These are phyloP conservation scores for Plecturocebus donacophilus DNA, from an alignment of 2,113 vertebrate genomes.

Conservation along the genomic window DNA sequence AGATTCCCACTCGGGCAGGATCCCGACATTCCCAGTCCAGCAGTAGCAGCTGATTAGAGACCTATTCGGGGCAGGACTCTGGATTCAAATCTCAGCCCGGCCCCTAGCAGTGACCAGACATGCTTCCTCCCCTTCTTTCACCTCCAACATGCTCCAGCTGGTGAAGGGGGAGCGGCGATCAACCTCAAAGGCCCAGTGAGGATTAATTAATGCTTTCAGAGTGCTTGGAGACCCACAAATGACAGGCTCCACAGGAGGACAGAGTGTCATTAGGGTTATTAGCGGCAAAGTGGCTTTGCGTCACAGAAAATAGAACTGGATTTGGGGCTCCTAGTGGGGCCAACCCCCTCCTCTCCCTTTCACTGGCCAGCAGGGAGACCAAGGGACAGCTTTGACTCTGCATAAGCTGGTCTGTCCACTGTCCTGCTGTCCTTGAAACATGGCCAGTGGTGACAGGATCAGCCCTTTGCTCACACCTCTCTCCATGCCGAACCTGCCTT, in stretches of 20 bases:
- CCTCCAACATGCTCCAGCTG: not conserved
- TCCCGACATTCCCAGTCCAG: not conserved
- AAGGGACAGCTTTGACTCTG: not conserved
- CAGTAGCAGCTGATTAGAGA: accelerated
- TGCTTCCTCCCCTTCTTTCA: slow-evolving; percentile 19
- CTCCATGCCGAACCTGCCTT: not conserved
- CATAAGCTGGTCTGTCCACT: not conserved
- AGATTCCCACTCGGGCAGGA: not conserved
- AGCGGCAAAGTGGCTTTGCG: slow-evolving; percentile 34
- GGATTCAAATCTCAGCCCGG: not conserved
- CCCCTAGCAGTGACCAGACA: not conserved
- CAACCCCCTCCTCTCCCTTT: not conserved
- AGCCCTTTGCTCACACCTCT: accelerated
- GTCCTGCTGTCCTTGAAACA: not conserved
- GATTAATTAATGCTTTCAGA: slow-evolving; percentile 66
- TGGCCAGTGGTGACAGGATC: accelerated
- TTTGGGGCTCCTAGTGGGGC: not conserved
- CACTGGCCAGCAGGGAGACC: accelerated
- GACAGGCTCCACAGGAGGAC: slow-evolving; percentile 22
- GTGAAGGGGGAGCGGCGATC: not conserved
- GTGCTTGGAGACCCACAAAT: slow-evolving; percentile 53
- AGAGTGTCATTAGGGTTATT: slow-evolving; percentile 60
- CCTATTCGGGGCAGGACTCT: not conserved
- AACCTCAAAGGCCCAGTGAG: slow-evolving; percentile 66
- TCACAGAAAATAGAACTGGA: slow-evolving; percentile 23